Evolutionary conservation across 2,797 vertebrate species (phyloP).

Genomic region (Arrhamphus sclerolepis): DNA sequence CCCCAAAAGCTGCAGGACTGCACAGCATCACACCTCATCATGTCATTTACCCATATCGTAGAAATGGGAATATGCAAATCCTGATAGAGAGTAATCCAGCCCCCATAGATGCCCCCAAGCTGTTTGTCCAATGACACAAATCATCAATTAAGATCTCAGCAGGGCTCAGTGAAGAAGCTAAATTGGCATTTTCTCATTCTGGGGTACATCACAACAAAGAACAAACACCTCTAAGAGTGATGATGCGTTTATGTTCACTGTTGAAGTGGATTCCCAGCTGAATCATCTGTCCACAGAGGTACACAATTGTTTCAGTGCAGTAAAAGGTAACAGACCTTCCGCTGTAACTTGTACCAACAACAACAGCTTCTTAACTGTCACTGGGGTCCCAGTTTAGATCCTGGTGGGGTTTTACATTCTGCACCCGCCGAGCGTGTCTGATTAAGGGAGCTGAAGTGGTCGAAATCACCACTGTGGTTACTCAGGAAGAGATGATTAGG

Average conservation of each 20-base stretch:
- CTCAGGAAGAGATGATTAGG: constrained; percentile 68
- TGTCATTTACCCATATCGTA: constrained; percentile 78
- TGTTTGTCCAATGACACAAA: constrained; percentile 87
- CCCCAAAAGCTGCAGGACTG: constrained; percentile 75
- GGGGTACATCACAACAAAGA: constrained; percentile 70
- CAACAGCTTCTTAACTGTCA: constrained; percentile 45
- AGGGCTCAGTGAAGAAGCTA: constrained; percentile 79
- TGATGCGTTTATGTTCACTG: constrained; percentile 7
- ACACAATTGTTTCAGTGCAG: constrained; percentile 27
- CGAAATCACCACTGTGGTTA: constrained; percentile 64
- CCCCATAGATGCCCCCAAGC: constrained; percentile 78
- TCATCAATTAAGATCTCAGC: constrained; percentile 88
- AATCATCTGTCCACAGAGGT: constrained; percentile 47
- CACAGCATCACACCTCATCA: constrained; percentile 74
- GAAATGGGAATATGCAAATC: constrained; percentile 84
- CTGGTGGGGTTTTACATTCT: constrained; percentile 45
- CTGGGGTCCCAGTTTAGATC: constrained; percentile 36
- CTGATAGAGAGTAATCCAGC: constrained; percentile 67
- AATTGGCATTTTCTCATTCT: constrained; percentile 80
- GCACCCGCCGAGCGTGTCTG: constrained; percentile 59
- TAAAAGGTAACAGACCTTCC: constrained; percentile 31
- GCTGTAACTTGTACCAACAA: constrained; percentile 22
- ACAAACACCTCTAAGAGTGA: constrained; percentile 70
- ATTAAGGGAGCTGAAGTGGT: constrained; percentile 53
- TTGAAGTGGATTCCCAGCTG: constrained; percentile 31